Percentiles rank a stretch among this genome's conserved stretches.
Conservation (phyloP, 2,797 vertebrate species). For the Acanthiza pusilla region DNA sequence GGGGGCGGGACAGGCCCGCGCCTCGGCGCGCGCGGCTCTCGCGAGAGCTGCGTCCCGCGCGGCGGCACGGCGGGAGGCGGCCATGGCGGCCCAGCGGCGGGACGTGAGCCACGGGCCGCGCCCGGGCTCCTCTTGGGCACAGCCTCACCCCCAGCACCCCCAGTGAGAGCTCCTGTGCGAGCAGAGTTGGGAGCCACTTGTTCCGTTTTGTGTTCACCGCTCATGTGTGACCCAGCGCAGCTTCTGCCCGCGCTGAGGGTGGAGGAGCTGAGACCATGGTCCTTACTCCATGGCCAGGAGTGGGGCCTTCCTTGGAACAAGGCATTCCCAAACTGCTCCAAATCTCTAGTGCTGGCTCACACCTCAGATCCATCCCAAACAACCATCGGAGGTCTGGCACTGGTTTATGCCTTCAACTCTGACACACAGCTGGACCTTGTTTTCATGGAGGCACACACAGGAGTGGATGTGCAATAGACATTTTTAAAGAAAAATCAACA, state of each 20-base stretch:
- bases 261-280: fast-evolving
- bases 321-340: neutral
- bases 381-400: fast-evolving
- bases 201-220: fast-evolving
- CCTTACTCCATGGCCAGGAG: fast-evolving
- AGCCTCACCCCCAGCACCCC: fast-evolving
- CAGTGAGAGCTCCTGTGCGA: fast-evolving
- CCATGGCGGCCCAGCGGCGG: too few species aligned
- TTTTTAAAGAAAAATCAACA: neutral
- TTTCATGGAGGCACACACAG: neutral
- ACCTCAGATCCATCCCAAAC: fast-evolving
- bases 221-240: fast-evolving
- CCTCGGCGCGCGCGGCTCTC: neutral
- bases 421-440: neutral
- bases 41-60: neutral
- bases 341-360: fast-evolving
- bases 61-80: neutral
- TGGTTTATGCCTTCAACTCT: fast-evolving
- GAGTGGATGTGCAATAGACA: fast-evolving
- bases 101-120: fast-evolving
- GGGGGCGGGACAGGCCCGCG: neutral
- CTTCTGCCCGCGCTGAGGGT: too few species aligned
- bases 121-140: fast-evolving
- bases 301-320: fast-evolving
- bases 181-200: fast-evolving